Conservation (phyloP, 2,797 vertebrate species). For the Urophycis tenuis region DNA sequence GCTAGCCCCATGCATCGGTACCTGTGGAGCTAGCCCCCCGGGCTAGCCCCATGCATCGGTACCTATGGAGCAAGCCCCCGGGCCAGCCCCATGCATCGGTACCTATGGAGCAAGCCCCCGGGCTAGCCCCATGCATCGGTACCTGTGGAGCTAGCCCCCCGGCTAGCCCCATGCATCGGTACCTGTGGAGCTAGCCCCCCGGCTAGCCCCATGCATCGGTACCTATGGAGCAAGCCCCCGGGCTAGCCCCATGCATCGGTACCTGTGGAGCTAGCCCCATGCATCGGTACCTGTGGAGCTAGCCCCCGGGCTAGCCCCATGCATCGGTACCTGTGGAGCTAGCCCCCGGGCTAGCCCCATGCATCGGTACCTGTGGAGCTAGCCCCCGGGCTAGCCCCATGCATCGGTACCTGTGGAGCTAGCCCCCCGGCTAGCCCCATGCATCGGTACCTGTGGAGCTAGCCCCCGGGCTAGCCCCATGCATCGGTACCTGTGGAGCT, state of each 20-base stretch:
- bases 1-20: background rate
- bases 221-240: constrained; percentile 2
- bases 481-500: constrained; percentile 1
- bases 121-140: background rate
- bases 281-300: no score
- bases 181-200: background rate
- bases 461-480: background rate
- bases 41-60: no score
- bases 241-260: background rate
- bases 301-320: background rate
- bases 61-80: background rate
- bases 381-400: background rate
- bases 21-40: background rate
- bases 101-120: background rate
- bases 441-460: constrained; percentile 1
- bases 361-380: constrained; percentile 1
- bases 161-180: background rate
- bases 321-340: constrained; percentile 2
- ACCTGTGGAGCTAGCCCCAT: background rate
- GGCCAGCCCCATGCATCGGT: background rate
- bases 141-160: constrained; percentile 6
- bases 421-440: background rate
- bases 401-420: constrained; percentile 1
- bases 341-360: background rate
- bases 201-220: background rate